These are phyloP conservation scores for Odontocerum albicorne DNA, from an alignment of 2,888 invertebrate genomes.

Conservation along the genomic window DNA sequence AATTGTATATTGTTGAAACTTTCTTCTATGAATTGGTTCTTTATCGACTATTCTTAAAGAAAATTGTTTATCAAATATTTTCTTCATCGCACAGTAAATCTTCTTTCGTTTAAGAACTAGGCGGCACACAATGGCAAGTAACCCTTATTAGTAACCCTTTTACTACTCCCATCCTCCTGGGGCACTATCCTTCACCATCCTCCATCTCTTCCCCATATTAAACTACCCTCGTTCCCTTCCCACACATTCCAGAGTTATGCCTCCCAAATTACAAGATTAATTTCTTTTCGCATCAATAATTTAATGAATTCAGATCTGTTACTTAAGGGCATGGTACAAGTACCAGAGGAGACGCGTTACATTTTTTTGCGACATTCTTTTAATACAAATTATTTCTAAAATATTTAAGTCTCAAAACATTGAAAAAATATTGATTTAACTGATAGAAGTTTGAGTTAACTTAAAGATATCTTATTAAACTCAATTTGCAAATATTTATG, in stretches of 20 bases:
- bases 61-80: too few species aligned
- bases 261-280: constrained; percentile 51
- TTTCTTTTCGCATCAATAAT: constrained; percentile 55
- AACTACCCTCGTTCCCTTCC: constrained; percentile 12
- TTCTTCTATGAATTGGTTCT: too few species aligned
- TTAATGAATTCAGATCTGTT: constrained; percentile 50
- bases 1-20: too few species aligned
- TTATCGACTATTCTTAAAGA: too few species aligned
- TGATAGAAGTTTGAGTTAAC: too few species aligned
- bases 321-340: constrained; percentile 23
- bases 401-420: too few species aligned
- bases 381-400: too few species aligned
- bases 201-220: constrained; percentile 2
- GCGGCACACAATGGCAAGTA: background rate
- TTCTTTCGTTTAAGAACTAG: background rate
- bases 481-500: too few species aligned
- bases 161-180: background rate
- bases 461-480: too few species aligned
- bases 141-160: background rate
- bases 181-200: background rate
- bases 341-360: constrained; percentile 16
- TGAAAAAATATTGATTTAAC: too few species aligned
- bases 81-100: too few species aligned
- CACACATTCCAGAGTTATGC: constrained; percentile 37
- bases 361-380: constrained; percentile 9